Base-by-base conservation (phyloP, 2,888 invertebrate genomes). In the Arrhopalites spinosus region DNA sequence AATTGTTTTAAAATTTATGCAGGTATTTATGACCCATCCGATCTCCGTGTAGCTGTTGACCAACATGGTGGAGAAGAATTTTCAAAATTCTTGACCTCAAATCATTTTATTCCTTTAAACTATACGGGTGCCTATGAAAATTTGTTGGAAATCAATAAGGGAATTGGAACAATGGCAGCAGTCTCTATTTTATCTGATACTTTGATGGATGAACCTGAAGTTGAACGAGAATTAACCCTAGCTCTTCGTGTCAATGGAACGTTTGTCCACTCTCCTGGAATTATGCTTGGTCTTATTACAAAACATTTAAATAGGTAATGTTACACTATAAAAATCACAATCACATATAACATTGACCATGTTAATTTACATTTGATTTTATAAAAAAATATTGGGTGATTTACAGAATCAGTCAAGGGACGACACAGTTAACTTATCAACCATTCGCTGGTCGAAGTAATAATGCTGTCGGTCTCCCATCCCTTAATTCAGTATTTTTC, bases 211-310 rank as follows among this genome's bases (percentile, higher is more conserved):
- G 36, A 36, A 7, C 36, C 36, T 11, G 36, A 36, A 11, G 3
- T 36, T 3, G 36, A 17, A 29, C 30, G 43, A 2, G 61, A 36
- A 91, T 20, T 25, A 25, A 89, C 90, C 81, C 87, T 90, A 53
- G 88, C 74, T n/a, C 25, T 83, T 20, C 71, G 74, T 1, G 92
- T 92, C 85, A 94, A 94, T 84, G 92, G 92, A 84, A 92, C 93
- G 0, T 91, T 90, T 83, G 89, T 92, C 68, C 94, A 94, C 85
- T 91, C 92, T 78, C 86, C 94, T 82, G 93, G 94, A 2, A 90
- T 93, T 77, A 87, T 92, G 17, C n/a, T 70, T 8, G 30, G 30
- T 11, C n/a, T 56, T 2, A 53, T 70, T 56, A 5, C 56, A 23
- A 53, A 70, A 56, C 56, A 56, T 68, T 25, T 68, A 2, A 27